phyloP scores from a whole-genome alignment of 1,140 invertebrate species.

The Sitodiplosis mosellana region DNA sequence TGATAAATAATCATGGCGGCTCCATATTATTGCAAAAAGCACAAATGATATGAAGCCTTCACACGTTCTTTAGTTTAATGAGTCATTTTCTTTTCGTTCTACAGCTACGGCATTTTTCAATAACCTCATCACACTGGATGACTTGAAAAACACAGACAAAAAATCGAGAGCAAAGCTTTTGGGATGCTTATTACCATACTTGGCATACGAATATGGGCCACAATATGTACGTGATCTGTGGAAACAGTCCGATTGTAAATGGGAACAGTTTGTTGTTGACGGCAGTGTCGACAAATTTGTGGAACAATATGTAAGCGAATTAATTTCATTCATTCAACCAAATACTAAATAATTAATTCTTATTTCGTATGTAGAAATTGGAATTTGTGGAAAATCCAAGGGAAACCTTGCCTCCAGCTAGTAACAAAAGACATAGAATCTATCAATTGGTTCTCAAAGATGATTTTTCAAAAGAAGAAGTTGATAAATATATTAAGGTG shows the following conservation, averaged over 20 bases:
- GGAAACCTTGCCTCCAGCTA: neutral
- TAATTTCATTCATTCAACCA: neutral
- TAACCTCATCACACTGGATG: conserved; percentile 25
- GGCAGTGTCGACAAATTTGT: conserved; percentile 31
- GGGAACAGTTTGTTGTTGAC: conserved; percentile 28
- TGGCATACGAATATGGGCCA: conserved; percentile 29
- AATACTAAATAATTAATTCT: conserved; percentile 5
- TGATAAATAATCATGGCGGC: too few relatives aligned
- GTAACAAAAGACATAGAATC: conserved; percentile 15
- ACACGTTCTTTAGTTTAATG: too few relatives aligned
- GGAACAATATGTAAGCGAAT: conserved; percentile 35
- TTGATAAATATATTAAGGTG: too few relatives aligned
- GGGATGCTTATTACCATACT: conserved; percentile 27
- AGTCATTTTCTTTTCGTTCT: too few relatives aligned
- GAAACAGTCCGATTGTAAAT: conserved; percentile 29
- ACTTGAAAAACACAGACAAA: conserved; percentile 27
- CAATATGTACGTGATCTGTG: conserved; percentile 31
- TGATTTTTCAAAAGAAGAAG: too few relatives aligned
- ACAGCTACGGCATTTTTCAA: conserved; percentile 29
- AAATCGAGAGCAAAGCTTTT: conserved; percentile 26
- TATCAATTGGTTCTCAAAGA: conserved; percentile 15
- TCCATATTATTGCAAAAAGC: too few relatives aligned
- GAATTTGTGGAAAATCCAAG: conserved; percentile 28
- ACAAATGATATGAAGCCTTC: too few relatives aligned
- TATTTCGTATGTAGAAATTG: conserved; percentile 28